phyloP scores from a whole-genome alignment of 1,140 invertebrate genomes.

The Pseudomyrmex flavicornis region DNA sequence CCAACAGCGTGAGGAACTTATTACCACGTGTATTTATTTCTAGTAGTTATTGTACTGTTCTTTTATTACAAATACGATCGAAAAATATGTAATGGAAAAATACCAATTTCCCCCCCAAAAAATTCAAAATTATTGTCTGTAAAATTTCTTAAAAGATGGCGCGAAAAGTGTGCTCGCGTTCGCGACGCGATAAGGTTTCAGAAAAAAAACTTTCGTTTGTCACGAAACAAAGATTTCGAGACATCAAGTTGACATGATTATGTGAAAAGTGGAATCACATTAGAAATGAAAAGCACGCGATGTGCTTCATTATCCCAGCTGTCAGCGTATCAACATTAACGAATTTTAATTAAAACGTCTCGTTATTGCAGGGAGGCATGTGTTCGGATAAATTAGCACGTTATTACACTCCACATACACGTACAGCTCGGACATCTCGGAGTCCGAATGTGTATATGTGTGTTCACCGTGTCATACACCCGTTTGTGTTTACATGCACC shows the following conservation, averaged over 20 bases:
- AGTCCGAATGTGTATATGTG: conserved; percentile 1
- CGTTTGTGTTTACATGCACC: neutral
- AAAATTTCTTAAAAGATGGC: conserved; percentile 12
- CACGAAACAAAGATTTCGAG: neutral
- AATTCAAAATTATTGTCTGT: neutral
- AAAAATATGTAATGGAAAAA: neutral
- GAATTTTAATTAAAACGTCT: conserved; percentile 58
- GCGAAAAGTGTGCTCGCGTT: neutral
- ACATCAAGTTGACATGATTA: conserved; percentile 21
- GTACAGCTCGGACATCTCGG: conserved; percentile 17
- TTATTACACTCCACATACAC: neutral
- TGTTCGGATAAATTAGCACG: conserved; percentile 43
- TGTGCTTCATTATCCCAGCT: conserved; percentile 39
- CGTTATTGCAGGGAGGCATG: conserved; percentile 26
- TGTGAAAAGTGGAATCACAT: conserved; percentile 31
- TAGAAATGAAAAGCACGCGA: conserved; percentile 26
- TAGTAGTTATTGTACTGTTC: too few species aligned
- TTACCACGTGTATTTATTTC: too few species aligned
- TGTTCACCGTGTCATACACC: neutral
- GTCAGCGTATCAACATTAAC: conserved; percentile 50
- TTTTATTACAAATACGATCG: too few species aligned
- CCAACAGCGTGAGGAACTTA: neutral
- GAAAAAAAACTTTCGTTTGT: conserved; percentile 16
- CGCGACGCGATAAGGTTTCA: neutral
- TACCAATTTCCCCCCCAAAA: neutral